Evolutionary conservation across 1,140 invertebrate genomes (phyloP), one percentile per base, ranked within the genome.

Genomic region (Phenacoccus solenopsis): DNA sequence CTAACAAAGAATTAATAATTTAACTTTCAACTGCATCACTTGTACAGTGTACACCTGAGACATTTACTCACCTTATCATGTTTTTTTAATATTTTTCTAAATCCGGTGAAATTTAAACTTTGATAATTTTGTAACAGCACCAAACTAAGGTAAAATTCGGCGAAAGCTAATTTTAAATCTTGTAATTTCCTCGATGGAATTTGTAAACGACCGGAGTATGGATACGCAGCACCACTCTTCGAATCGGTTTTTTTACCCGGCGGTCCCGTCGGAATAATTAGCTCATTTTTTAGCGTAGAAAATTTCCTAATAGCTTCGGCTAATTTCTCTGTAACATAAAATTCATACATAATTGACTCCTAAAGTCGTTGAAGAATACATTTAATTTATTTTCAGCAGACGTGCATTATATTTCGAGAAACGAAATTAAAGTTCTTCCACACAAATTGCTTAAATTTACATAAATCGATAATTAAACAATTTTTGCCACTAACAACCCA

Each of bases 31-130:
- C 16, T 22, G 3, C 27, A 12, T 49, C 35, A 49, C n/a, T 49
- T 49, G 10, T 49, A 10, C 35, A 67, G 21, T 22, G 61, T 12
- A 27, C n/a, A 12, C 3, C 10, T 27, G 7, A 32, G 5, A 68
- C 16, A 21, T 13, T 68, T 69, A 74, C 74, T 75, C 81, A 98
- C 91, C 86, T 99, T 99, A 80, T 99, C 98, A 80, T 99, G 97
- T 81, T 99, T 99, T 79, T 99, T 99, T n/a, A 99, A 84, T 77
- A 99, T 99, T 82, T 99, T 99, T 70, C 97, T 85, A 82, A 99
- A 99, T 0, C 98, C 98, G 16, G 97, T 99, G 76, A 95, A 97
- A 82, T 99, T 99, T 21, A 99, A 82, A 80, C 96, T 98, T 77
- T 93, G 90, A 76, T 92, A 93, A 76, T 92, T 93, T 76, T 93